Base-by-base conservation (phyloP, 2,888 invertebrate genomes). In the Drosophila algonquin region DNA sequence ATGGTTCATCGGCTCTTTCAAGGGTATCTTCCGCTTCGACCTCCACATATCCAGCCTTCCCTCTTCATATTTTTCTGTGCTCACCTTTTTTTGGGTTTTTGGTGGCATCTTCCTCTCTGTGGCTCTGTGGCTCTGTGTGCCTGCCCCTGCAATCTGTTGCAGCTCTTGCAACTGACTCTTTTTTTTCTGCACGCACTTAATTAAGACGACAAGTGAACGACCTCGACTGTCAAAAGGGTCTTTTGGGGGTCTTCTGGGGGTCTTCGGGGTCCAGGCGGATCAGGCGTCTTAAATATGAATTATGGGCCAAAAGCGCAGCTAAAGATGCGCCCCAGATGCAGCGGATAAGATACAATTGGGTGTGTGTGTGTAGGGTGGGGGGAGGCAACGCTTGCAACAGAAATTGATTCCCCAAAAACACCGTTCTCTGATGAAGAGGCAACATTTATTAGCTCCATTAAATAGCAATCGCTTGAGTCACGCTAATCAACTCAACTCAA, bases 151-250 rank as follows among this genome's bases (percentile, higher is more conserved):
- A 65, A 69, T 51, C 56, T 70, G 71, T 51, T 63, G 78, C 35
- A 52, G 51, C 62, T 57, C 18, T 62, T 51, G 53, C 65, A 53
- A 65, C 58, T 73, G 3, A 10, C 14, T 40, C 64, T 65, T 21
- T 40, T 7, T 40, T 40, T 77, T 64, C 63, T 77, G 81, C 72
- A 64, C 69, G 81, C 76, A 76, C 81, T 86, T 87, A 87, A 87
- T 87, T 87, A 89, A 83, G 88, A 88, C 79, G 89, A 86, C 87
- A 88, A 81, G 88, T 81, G 89, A 83, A 80, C 80, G 86, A 87
- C 87, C 84, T 79, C 76, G 67, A 64, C 77, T 89, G 86, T 86
- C 88, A 77, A 35, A 51, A 56, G 56, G 61, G 61, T 44, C 30
- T 35, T 12, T 10, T 32, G 30, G 1, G 30, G 30, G 30, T 9